phyloP scores from a whole-genome alignment of 2,113 vertebrate genomes.

The Emydocephalus ijimae region DNA sequence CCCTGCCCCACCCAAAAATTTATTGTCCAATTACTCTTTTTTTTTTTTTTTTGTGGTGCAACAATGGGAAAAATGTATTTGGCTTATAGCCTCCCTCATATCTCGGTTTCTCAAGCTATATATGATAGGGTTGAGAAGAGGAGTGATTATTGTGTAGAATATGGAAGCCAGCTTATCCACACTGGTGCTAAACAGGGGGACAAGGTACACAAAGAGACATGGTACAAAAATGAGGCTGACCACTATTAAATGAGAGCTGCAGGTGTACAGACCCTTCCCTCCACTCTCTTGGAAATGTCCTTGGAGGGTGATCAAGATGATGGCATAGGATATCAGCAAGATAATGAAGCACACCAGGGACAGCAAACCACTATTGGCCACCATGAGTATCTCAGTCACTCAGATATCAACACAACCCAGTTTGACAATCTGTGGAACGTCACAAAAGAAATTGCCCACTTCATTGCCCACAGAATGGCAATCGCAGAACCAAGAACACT shows the following conservation, averaged over 20 bases:
- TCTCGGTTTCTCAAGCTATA: constrained; percentile 53
- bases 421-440: neutral
- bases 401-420: constrained; percentile 50
- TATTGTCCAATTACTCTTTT: neutral
- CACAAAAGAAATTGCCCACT: neutral
- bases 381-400: constrained; percentile 52
- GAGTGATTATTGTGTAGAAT: constrained; percentile 47
- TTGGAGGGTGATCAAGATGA: constrained; percentile 48
- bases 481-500: neutral
- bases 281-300: constrained; percentile 12
- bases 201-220: constrained; percentile 55
- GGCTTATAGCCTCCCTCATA: constrained; percentile 42
- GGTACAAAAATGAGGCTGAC: constrained; percentile 57
- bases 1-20: neutral
- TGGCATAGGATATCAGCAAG: constrained; percentile 44
- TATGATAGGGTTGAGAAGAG: constrained; percentile 49
- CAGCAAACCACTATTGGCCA: constrained; percentile 54
- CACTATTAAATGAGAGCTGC: constrained; percentile 24
- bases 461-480: constrained; percentile 48
- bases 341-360: constrained; percentile 56
- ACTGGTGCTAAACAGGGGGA: neutral
- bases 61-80: neutral
- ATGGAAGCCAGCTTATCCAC: constrained; percentile 46
- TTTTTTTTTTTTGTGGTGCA: neutral
- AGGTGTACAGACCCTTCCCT: constrained; percentile 52